A percentile compares a stretch with the other conserved stretches of the same genome.
Conservation (phyloP, 1,140 invertebrate species). For the Dendroctonus valens region DNA sequence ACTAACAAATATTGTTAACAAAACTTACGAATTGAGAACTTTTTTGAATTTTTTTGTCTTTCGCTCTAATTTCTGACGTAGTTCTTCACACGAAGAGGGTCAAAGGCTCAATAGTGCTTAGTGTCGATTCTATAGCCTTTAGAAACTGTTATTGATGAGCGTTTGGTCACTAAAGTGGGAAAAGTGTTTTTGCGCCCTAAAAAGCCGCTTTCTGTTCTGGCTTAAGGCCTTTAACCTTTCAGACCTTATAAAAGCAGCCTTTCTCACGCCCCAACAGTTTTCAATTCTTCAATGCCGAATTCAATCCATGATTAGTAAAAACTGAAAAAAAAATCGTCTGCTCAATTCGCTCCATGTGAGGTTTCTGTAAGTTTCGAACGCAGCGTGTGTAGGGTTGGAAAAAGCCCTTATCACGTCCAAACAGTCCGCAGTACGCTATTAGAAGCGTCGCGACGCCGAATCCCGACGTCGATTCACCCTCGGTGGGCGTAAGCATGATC, state of each 20-base stretch:
- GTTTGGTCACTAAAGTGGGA: too few relatives aligned
- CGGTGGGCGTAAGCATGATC: slow-evolving; percentile 26
- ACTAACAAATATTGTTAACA: too few relatives aligned
- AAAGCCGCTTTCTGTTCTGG: too few relatives aligned
- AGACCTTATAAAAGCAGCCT: not conserved
- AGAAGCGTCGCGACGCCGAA: slow-evolving; percentile 17
- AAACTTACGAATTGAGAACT: too few relatives aligned
- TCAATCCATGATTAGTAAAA: not conserved
- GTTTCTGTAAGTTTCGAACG: slow-evolving; percentile 1
- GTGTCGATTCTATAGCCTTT: not conserved
- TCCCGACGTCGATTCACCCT: slow-evolving; percentile 11
- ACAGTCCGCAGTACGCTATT: slow-evolving; percentile 22
- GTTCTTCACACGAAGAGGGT: not conserved
- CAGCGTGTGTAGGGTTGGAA: not conserved
- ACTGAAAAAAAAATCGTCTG: not conserved
- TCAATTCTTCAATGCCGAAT: not conserved
- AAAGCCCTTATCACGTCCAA: slow-evolving; percentile 2
- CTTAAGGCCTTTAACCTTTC: too few relatives aligned
- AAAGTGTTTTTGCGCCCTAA: not conserved
- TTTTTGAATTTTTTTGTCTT: too few relatives aligned
- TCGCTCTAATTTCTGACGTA: too few relatives aligned
- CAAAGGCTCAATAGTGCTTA: not conserved
- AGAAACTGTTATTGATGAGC: too few relatives aligned
- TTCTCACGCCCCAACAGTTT: not conserved
- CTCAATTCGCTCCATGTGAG: not conserved